Evolutionary conservation across 2,888 invertebrate species (phyloP).

Genomic region (Phlogophora meticulosa): DNA sequence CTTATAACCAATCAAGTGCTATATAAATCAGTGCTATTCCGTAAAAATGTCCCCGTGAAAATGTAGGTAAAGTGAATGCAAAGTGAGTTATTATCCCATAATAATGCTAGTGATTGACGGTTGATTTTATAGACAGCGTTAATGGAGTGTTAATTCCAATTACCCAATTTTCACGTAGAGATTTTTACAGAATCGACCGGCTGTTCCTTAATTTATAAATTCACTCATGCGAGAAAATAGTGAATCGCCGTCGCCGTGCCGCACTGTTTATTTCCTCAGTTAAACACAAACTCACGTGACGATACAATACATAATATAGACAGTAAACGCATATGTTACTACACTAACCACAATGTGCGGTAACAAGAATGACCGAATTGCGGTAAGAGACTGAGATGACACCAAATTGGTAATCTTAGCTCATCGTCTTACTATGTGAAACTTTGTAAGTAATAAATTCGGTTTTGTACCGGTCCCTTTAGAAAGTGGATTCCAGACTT

Average conservation of each 20-base stretch:
- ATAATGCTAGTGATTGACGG: no score
- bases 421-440: conserved; percentile 32
- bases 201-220: not conserved
- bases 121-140: no score
- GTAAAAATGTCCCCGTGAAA: no score
- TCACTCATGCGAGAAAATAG: not conserved
- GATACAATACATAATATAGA: conserved; percentile 29
- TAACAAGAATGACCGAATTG: conserved; percentile 45
- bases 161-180: no score
- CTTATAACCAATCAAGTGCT: no score
- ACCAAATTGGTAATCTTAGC: conserved; percentile 44
- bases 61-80: no score
- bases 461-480: conserved; percentile 20
- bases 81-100: no score
- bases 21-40: no score
- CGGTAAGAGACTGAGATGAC: conserved; percentile 30
- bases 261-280: conserved; percentile 22
- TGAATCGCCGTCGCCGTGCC: not conserved
- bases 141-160: no score
- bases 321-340: conserved; percentile 35
- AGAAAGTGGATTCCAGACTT: conserved; percentile 34
- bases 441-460: conserved; percentile 41
- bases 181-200: no score
- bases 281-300: conserved; percentile 24
- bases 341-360: conserved; percentile 39